phyloP scores from a whole-genome alignment of 2,113 vertebrate species.

The Mirounga angustirostris region DNA sequence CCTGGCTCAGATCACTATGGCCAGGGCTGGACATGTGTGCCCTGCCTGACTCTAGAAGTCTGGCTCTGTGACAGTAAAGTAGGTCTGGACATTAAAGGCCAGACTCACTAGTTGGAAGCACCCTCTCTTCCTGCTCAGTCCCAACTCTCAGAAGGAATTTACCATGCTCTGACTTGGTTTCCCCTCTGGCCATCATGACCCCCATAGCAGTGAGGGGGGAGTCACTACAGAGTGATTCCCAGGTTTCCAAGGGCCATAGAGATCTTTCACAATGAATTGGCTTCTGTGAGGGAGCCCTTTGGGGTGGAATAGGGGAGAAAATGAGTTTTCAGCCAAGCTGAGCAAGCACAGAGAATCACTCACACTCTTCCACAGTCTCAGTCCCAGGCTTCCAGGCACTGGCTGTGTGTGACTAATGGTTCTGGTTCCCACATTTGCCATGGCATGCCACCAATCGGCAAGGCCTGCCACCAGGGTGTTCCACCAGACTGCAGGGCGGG shows the following conservation, averaged over 20 bases:
- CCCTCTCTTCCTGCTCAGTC: neutral
- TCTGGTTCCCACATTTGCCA: neutral
- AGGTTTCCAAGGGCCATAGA: neutral
- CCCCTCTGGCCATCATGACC: neutral
- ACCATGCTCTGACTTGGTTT: neutral
- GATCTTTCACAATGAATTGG: neutral
- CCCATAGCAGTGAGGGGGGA: neutral
- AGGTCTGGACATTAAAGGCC: neutral
- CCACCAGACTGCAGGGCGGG: rapidly evolving
- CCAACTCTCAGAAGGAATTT: neutral
- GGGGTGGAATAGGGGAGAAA: neutral
- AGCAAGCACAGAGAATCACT: neutral
- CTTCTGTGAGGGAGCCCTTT: neutral
- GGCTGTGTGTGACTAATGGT: neutral
- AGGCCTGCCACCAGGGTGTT: neutral
- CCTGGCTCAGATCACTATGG: neutral
- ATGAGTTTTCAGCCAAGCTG: neutral
- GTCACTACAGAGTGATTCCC: neutral
- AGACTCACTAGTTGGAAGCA: neutral
- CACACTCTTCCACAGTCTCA: neutral
- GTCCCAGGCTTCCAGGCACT: neutral
- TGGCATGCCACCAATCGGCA: neutral
- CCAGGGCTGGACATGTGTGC: no score
- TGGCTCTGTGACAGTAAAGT: neutral
- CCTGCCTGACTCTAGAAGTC: neutral